A percentile compares a stretch with the other conserved stretches of the same genome.
phyloP scores from a whole-genome alignment of 1,140 invertebrate species.

The Hermatobates lingyangjiaoensis region DNA sequence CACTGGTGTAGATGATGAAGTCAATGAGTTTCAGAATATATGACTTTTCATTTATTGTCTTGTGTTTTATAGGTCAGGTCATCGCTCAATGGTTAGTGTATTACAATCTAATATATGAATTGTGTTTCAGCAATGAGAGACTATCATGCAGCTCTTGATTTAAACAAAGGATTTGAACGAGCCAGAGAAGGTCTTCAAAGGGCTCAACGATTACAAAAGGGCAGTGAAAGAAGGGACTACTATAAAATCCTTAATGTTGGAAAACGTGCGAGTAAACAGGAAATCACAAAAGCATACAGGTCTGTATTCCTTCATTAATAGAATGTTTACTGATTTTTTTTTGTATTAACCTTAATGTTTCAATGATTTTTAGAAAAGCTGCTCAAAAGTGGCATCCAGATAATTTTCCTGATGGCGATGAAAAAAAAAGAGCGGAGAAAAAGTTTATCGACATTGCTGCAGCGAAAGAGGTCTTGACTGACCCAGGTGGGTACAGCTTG shows the following conservation, averaged over 20 bases:
- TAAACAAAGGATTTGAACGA: conserved; percentile 58
- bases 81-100: too few relatives aligned
- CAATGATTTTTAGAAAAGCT: conserved; percentile 44
- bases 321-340: conserved; percentile 11
- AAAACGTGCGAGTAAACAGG: conserved; percentile 73
- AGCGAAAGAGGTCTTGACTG: conserved; percentile 85
- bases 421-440: conserved; percentile 88
- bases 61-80: too few relatives aligned
- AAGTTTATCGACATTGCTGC: conserved; percentile 98
- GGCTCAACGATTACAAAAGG: conserved; percentile 86
- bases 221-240: conserved; percentile 86
- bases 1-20: too few relatives aligned
- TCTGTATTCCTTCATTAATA: conserved; percentile 30
- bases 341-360: conserved; percentile 4
- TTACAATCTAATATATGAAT: too few relatives aligned
- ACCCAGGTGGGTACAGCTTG: conserved; percentile 32
- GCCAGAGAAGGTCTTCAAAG: conserved; percentile 76
- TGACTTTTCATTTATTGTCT: too few relatives aligned
- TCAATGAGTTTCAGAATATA: too few relatives aligned
- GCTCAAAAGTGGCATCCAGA: conserved; percentile 99
- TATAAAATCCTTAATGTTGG: conserved; percentile 89
- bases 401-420: conserved; percentile 70
- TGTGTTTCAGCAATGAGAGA: conserved; percentile 71
- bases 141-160: conserved; percentile 66
- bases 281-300: conserved; percentile 88